These are phyloP conservation scores for Intellagama lesueurii DNA, from an alignment of 2,797 vertebrate species.

Conservation along the genomic window DNA sequence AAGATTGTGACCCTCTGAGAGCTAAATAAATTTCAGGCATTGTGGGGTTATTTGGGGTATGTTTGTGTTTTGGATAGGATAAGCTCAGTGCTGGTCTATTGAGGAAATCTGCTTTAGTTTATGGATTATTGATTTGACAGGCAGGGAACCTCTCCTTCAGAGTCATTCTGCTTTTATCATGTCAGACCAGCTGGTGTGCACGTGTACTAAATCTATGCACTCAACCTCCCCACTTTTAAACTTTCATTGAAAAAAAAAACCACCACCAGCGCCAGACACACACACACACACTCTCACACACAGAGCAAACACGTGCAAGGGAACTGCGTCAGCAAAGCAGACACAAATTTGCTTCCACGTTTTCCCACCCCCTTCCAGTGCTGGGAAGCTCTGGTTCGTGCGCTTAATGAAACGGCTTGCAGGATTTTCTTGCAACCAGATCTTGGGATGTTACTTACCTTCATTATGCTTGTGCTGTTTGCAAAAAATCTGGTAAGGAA, in stretches of 20 bases:
- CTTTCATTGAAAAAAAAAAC: slow-evolving; percentile 52
- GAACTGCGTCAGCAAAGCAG: slow-evolving; percentile 35
- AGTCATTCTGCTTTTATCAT: slow-evolving; percentile 68
- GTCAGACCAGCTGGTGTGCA: slow-evolving; percentile 67
- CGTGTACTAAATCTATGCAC: slow-evolving; percentile 60
- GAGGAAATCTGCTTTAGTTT: slow-evolving; percentile 62
- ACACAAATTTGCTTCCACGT: slow-evolving; percentile 14
- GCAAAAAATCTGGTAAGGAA: background rate
- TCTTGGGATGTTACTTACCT: background rate
- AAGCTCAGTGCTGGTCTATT: slow-evolving; percentile 42
- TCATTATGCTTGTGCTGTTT: background rate
- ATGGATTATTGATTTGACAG: slow-evolving; percentile 59
- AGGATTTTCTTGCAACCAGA: background rate
- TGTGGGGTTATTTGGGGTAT: background rate
- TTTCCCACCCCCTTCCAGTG: background rate
- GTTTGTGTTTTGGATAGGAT: background rate
- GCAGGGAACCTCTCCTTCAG: slow-evolving; percentile 59
- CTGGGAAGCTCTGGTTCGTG: background rate
- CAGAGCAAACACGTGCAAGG: background rate
- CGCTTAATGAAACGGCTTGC: background rate
- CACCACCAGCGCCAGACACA: background rate
- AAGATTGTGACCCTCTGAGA: slow-evolving; percentile 20
- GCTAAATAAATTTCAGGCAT: slow-evolving; percentile 39
- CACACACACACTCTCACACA: background rate
- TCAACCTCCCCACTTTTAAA: slow-evolving; percentile 26